These are phyloP conservation scores for Apeira syringaria DNA, from an alignment of 2,888 invertebrate species.

Conservation along the genomic window DNA sequence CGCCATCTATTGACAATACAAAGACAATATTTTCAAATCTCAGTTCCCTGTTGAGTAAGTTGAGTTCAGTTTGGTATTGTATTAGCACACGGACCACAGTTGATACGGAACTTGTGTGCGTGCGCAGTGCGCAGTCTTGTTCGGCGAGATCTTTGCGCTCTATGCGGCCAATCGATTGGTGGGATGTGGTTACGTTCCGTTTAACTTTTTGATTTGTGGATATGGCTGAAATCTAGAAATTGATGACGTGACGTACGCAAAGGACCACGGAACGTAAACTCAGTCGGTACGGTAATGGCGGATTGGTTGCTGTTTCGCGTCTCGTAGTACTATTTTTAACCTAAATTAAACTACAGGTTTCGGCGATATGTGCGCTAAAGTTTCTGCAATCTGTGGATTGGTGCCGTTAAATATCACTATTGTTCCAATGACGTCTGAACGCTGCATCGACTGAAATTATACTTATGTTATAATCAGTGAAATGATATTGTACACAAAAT, in stretches of 20 bases:
- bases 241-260: slow-evolving; percentile 76
- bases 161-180: slow-evolving; percentile 20
- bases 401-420: slow-evolving; percentile 76
- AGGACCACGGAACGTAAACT: slow-evolving; percentile 53
- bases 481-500: slow-evolving; percentile 82
- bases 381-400: slow-evolving; percentile 78
- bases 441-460: slow-evolving; percentile 72
- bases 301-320: slow-evolving; percentile 81
- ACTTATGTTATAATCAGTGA: slow-evolving; percentile 77
- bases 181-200: slow-evolving; percentile 9
- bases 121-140: slow-evolving; percentile 1
- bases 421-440: slow-evolving; percentile 78
- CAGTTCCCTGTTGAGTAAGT: too few species aligned
- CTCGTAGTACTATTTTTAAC: slow-evolving; percentile 84
- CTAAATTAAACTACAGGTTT: slow-evolving; percentile 84
- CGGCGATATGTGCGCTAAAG: slow-evolving; percentile 83
- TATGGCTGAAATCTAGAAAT: too few species aligned
- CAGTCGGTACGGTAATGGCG: slow-evolving; percentile 82
- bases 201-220: slow-evolving; percentile 17
- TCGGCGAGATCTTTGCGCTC: slow-evolving; percentile 6
- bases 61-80: too few species aligned
- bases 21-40: too few species aligned
- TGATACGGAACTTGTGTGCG: too few species aligned
- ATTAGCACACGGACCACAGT: too few species aligned
- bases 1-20: too few species aligned